Evolutionary conservation across 1,140 invertebrate species (phyloP), one percentile per base, ranked within the genome.

Genomic region (Halictus rubicundus): DNA sequence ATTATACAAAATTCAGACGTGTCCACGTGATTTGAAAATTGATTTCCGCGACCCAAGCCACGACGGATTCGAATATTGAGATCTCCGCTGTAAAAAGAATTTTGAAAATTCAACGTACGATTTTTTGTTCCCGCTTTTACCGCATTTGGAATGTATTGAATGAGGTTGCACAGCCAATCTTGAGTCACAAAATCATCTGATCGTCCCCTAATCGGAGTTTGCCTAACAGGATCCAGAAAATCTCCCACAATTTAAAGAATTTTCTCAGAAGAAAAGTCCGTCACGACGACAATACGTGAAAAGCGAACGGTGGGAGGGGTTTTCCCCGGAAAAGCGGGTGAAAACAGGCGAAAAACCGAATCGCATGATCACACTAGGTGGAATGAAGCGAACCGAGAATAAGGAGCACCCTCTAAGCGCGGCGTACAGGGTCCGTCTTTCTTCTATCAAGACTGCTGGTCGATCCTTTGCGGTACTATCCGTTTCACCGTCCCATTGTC

Each of bases 401-500:
- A 86, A 89, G 77, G 70, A 74, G 66, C 60, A 74, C 32, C 49
- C 52, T 19, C 46, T 61, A 76, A 69, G 46, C 61, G 61, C 57
- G 64, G 25, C 39, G 27, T 52, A 57, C 60, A 57, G n/a, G 66
- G 78, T 59, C 70, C 76, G 83, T 88, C 81, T 84, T 87, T 82
- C 81, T 82, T 83, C 72, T 88, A 85, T 89, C 88, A 86, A n/a
- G 83, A 83, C 81, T 84, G 72, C 73, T 59, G 66, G 49, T 46
- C 74, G 70, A 78, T 84, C 81, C 86, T 68, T 84, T 84, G 81
- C 66, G 80, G 83, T 88, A 83, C 87, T 89, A 89, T 90, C 84
- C 86, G 85, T 90, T 90, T 90, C 88, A 88, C 74, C 71, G 63
- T 82, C 70, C 68, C 85, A 91, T 92, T 91, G 90, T 92, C 87